Evolutionary conservation across 2,888 invertebrate species (phyloP).

Genomic region (Thymelicus acteon): DNA sequence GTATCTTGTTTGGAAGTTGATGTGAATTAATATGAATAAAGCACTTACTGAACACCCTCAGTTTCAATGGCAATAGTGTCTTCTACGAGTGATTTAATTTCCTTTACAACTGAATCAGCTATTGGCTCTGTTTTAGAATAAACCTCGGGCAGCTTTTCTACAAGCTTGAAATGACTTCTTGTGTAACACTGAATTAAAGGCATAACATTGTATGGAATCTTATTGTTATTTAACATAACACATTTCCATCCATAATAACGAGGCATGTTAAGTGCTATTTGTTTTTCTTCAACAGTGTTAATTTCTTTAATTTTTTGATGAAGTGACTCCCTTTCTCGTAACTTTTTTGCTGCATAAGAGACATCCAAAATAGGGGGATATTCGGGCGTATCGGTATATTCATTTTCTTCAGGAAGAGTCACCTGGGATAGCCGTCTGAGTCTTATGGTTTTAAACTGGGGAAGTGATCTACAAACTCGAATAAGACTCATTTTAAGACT

Average conservation of each 20-base stretch:
- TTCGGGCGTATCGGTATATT: conserved; percentile 72
- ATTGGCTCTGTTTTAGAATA: conserved; percentile 79
- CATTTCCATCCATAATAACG: conserved; percentile 91
- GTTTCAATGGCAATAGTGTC: conserved; percentile 87
- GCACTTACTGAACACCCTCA: conserved; percentile 82
- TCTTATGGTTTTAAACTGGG: conserved; percentile 60
- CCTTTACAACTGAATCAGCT: conserved; percentile 76
- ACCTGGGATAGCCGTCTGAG: conserved; percentile 59
- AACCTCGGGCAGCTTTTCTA: conserved; percentile 84
- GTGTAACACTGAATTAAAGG: conserved; percentile 90
- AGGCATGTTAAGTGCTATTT: conserved; percentile 92
- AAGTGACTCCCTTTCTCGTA: conserved; percentile 73
- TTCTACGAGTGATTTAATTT: conserved; percentile 85
- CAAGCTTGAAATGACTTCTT: conserved; percentile 88
- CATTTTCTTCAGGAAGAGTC: conserved; percentile 63
- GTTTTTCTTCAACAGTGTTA: conserved; percentile 92
- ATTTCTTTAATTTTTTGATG: conserved; percentile 86
- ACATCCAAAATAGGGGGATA: conserved; percentile 87
- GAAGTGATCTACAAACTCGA: conserved; percentile 62
- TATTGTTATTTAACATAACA: conserved; percentile 85
- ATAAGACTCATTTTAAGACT: conserved; percentile 64
- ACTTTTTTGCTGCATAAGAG: conserved; percentile 76
- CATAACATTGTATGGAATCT: conserved; percentile 87
- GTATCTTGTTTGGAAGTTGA: neutral
- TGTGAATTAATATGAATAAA: conserved; percentile 13